Base-by-base conservation (phyloP, 37 sponge, comb jelly and placozoan genomes). In the Mnemiopsis leidyi region DNA sequence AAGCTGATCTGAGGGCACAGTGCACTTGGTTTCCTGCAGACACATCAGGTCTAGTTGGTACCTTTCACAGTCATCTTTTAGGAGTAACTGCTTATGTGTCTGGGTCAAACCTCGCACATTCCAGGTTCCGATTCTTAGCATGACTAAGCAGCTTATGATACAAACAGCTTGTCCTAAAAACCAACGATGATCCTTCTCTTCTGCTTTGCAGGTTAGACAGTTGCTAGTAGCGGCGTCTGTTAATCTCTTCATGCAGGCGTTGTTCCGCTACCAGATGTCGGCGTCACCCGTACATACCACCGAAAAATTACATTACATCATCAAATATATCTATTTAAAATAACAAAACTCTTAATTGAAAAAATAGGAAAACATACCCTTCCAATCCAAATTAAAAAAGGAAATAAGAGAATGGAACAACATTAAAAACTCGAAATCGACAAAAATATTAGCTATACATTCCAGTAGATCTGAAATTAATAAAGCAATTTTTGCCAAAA, bases 61-160 rank as follows among this genome's bases (percentile, higher is more conserved):
- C 2, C 20, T 71, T 2, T 23, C 7, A 28, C 25, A 71, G 30
- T 71, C 75, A n/a, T 71, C 2, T 7, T 5, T 25, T n/a, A 71
- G 3, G 21, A 29, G 75, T 71, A 25, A n/a, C 20, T 29, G 30
- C 75, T 28, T 71, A n/a, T n/a, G 30, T 23, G 25, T 25, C 5
- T 28, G 30, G 20, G 21, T 28, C n/a, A 18, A 28, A 28, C n/a
- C n/a, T 23, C 21, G 3, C 30, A 71, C 75, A 18, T 71, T 71
- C 75, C 75, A 71, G 75, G 30, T 71, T 71, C 75, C 75, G 21
- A 71, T 5, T 23, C n/a, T n/a, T 28, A 71, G 75, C 30, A 71
- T 28, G 21, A 28, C 20, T 28, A 71, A 29, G n/a, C 30, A 29
- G n/a, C n/a, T n/a, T n/a, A 48, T 13, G 61, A 48, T 48, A 48